Evolutionary conservation across 2,888 invertebrate genomes (phyloP), one percentile per base, ranked within the genome.

Genomic region (Drosophila percnosoma): DNA sequence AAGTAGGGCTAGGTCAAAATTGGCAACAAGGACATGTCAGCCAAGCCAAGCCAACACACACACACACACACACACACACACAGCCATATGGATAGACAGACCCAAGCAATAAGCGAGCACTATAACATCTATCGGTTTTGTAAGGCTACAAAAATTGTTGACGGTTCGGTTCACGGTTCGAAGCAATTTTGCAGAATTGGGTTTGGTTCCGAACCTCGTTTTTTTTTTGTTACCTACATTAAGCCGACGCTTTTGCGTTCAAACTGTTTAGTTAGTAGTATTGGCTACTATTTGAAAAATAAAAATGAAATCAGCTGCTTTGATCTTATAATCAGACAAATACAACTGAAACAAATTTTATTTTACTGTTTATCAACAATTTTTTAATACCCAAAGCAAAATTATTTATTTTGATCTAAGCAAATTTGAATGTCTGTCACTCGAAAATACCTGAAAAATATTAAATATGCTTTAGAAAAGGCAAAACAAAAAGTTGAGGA

Each of bases 1-100:
- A 90, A 90, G 82, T 90, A 89, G 90, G 88, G 90, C 88, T 88
- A 88, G 90, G 88, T 89, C 88, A 53, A 71, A 60, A 66, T 27
- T 59, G 58, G 55, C 55, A 55, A 36, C 65, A 75, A 79, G 80
- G 65, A 66, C 80, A 74, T 33, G 34, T 45, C 55, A 40, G 53
- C 49, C 63, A 63, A 49, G 13, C 29, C 31, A 45, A 24, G 10
- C 33, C 29, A 64, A 34, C 33, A 54, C 38, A 63, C 21, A 63
- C 63, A 67, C 38, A n/a, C n/a, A n/a, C n/a, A 61, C 21, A 66
- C 42, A 51, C 15, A 55, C 18, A 33, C 4, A 51, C 27, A 45
- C 11, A 52, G 42, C 40, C 40, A 31, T 31, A 27, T 27, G 55
- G 27, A 29, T n/a, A 29, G 24, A n/a, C 55, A 13, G 55, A 38